Evolutionary conservation across 2,888 invertebrate genomes (phyloP).

Genomic region (Nasonovia ribisnigri): DNA sequence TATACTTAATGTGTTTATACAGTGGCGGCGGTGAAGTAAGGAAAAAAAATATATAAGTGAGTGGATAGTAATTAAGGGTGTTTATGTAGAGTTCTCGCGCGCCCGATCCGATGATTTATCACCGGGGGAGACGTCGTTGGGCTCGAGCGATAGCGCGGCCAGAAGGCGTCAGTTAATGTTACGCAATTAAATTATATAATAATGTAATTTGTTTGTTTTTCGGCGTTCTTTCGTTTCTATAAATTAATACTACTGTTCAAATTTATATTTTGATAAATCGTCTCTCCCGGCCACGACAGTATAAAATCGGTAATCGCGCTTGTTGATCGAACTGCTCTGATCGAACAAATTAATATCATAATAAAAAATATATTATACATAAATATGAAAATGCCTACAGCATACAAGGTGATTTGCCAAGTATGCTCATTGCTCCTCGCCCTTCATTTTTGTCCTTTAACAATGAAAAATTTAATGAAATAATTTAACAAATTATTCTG

Average conservation of each 20-base stretch:
- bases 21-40: background rate
- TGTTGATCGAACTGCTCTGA: background rate
- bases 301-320: background rate
- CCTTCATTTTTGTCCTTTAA: too few relatives aligned
- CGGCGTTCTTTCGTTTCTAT: background rate
- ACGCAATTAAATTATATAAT: constrained; percentile 31
- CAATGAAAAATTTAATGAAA: too few relatives aligned
- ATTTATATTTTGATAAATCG: background rate
- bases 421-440: too few relatives aligned
- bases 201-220: constrained; percentile 21
- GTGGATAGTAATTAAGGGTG: constrained; percentile 32
- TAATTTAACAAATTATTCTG: too few relatives aligned
- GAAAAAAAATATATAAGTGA: background rate
- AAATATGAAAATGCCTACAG: too few relatives aligned
- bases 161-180: background rate
- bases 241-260: background rate
- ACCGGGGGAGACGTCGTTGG: background rate
- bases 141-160: background rate
- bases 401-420: too few relatives aligned
- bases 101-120: constrained; percentile 42
- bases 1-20: background rate
- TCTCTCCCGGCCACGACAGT: background rate
- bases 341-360: background rate
- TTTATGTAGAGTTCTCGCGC: constrained; percentile 8
- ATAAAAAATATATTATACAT: background rate